A percentile compares a stretch with the other conserved stretches of the same genome.
Evolutionary conservation across 2,797 vertebrate genomes (phyloP).

Genomic region (Hipposideros larvatus): DNA sequence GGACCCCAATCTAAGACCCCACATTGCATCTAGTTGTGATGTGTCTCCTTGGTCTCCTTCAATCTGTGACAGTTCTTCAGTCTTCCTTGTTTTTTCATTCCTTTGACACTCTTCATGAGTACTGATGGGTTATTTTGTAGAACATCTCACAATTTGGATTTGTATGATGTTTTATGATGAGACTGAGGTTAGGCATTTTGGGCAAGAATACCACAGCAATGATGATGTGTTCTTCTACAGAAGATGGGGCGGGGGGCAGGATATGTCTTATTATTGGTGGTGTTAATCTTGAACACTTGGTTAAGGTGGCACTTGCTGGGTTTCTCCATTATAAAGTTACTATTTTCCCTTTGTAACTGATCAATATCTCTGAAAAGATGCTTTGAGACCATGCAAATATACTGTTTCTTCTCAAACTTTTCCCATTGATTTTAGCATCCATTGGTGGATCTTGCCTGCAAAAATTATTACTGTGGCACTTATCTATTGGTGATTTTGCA

Average conservation of each 20-base stretch:
- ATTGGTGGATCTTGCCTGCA: background rate
- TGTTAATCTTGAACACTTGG: background rate
- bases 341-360: background rate
- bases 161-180: background rate
- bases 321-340: background rate
- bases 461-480: background rate
- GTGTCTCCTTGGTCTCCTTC: background rate
- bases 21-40: background rate
- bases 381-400: too few relatives aligned
- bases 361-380: too few relatives aligned
- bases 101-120: background rate
- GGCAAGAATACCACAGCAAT: background rate
- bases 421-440: too few relatives aligned
- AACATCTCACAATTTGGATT: background rate
- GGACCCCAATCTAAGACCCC: background rate
- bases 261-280: background rate
- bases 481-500: background rate
- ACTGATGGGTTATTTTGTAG: background rate
- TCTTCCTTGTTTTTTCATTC: background rate
- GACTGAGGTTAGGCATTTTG: background rate
- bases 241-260: background rate
- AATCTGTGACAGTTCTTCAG: background rate
- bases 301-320: background rate
- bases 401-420: too few relatives aligned
- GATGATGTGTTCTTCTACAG: background rate